Percentiles rank a stretch among this genome's conserved stretches.
These are phyloP conservation scores for Miniopterus natalensis DNA, from an alignment of 2,113 vertebrate species.

Conservation along the genomic window DNA sequence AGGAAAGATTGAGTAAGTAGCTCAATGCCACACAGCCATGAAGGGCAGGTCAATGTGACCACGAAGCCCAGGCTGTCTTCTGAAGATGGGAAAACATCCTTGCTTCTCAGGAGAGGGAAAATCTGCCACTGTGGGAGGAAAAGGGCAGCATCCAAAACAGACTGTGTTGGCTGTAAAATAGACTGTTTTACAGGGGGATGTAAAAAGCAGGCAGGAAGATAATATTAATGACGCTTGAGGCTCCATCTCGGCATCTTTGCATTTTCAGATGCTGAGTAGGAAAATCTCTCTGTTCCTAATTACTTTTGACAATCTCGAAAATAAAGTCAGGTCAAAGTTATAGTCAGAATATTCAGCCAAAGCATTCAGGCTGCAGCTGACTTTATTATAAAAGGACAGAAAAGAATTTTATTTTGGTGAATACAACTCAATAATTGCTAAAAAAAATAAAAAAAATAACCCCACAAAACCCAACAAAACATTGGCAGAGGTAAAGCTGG, in stretches of 20 bases:
- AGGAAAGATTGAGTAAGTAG: background rate
- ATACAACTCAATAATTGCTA: conserved; percentile 5
- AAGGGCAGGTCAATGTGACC: background rate
- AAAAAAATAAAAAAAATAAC: too few relatives aligned
- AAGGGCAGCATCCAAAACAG: conserved; percentile 48
- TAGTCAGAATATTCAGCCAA: conserved; percentile 44
- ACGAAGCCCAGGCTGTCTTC: background rate
- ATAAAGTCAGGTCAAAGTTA: conserved; percentile 73
- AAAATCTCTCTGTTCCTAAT: conserved; percentile 76
- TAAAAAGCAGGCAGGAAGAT: conserved; percentile 74
- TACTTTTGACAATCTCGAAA: conserved; percentile 73
- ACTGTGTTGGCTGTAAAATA: conserved; percentile 45
- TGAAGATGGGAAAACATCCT: background rate
- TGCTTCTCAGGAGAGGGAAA: background rate
- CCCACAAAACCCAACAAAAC: too few relatives aligned
- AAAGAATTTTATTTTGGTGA: conserved; percentile 42
- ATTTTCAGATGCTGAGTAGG: conserved; percentile 47
- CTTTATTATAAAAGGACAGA: conserved; percentile 68
- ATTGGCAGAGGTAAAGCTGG: conserved; percentile 50
- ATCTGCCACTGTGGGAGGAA: background rate
- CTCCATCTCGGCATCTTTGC: conserved; percentile 58
- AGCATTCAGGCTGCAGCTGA: conserved; percentile 54
- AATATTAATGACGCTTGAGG: conserved; percentile 69
- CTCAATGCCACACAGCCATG: background rate
- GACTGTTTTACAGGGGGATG: conserved; percentile 66